phyloP scores from a whole-genome alignment of 2,113 vertebrate species.

The Paraplagusia blochii region DNA sequence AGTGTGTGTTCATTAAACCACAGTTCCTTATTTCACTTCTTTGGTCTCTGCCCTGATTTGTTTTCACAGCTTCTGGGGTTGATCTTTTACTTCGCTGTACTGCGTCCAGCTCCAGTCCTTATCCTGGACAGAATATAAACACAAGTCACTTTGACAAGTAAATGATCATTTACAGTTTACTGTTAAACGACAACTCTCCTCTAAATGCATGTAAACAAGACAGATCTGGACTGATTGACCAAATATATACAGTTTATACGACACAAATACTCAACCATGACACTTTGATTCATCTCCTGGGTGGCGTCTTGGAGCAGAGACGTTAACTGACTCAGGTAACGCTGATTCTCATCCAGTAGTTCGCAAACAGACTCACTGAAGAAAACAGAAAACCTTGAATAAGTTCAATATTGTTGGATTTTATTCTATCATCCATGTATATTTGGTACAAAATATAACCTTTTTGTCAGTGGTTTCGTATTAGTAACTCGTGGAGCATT shows the following conservation, averaged over 20 bases:
- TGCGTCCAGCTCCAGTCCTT: conserved; percentile 93
- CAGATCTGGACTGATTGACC: neutral
- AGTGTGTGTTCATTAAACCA: conserved; percentile 21
- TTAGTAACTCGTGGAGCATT: conserved; percentile 11
- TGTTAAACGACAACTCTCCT: too few relatives aligned
- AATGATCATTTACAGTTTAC: too few relatives aligned
- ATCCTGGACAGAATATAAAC: conserved; percentile 69
- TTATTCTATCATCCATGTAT: too few relatives aligned
- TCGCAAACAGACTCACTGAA: conserved; percentile 80
- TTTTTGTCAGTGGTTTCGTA: neutral
- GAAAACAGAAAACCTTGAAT: conserved; percentile 17
- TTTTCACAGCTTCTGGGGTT: conserved; percentile 47
- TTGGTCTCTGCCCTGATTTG: conserved; percentile 1
- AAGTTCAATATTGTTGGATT: neutral
- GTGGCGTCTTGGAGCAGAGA: conserved; percentile 83
- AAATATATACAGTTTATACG: neutral
- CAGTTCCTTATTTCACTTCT: conserved; percentile 4
- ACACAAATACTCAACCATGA: conserved; percentile 71
- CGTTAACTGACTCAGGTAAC: conserved; percentile 84
- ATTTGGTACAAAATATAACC: too few relatives aligned
- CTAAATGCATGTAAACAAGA: neutral
- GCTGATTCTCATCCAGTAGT: conserved; percentile 87
- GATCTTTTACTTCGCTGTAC: conserved; percentile 52
- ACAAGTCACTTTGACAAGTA: neutral
- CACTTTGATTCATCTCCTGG: conserved; percentile 78